Base-by-base conservation (phyloP, 2,888 invertebrate genomes). In the Meiosimyza decipiens region DNA sequence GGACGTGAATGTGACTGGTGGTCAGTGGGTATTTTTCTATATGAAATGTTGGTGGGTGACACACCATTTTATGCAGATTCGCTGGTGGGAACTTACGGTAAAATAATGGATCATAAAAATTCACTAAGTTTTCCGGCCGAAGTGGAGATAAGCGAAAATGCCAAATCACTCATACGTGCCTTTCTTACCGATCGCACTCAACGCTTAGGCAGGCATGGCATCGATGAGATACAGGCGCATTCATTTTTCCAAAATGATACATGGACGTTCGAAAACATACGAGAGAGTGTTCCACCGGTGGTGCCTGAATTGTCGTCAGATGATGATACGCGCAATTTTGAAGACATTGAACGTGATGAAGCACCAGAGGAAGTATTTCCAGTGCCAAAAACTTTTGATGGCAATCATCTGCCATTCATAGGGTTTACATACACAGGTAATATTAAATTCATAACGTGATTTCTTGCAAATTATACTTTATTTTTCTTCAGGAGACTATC, bases 61-160 rank as follows among this genome's bases (percentile, higher is more conserved):
- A 98, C 99, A 13, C 99, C 99, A 0, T 99, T 99, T 88, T 99
- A 97, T 88, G 99, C 99, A 4, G 99, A 99, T 86, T 98, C 98
- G 76, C 91, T 99, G 81, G 96, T 99, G 59, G 97, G 97, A 71
- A 99, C 99, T 3, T 99, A 99, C 87, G 96, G 97, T 76, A 98
- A 98, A 89, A 99, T 99, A 80, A 99, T 99, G 98, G 97, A 99
- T 87, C 98, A 99, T 87, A 94, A 96, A 86, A 98, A 96, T 84
- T 96, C 98, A 28, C 89, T 99, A 72, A 92, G 93, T 78, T 99
- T 99, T 88, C 99, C 99, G 49, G 94, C 96, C 71, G 99, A 99
- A 86, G 92, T 96, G 74, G 95, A 96, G 87, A 95, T 99, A 79
- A 97, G 97, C 72, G 92, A 92, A 79, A 92, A 93, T 83, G 95